Base-by-base conservation (phyloP, 1,140 invertebrate genomes). In the Centruroides sculpturatus region DNA sequence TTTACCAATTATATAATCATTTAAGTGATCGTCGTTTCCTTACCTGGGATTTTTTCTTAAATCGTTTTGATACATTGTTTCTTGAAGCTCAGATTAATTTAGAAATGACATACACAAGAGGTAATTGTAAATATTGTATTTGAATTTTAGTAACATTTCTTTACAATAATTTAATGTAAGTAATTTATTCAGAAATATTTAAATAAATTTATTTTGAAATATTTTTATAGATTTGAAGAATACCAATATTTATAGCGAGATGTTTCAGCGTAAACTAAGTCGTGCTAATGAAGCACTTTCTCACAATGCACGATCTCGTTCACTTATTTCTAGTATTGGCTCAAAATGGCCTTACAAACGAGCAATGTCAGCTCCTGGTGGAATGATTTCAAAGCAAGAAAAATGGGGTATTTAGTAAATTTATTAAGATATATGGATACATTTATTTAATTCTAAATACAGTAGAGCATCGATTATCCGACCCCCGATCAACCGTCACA, bases 31-130 rank as follows among this genome's bases (percentile, higher is more conserved):
- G 92, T 49, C 83, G 84, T 65, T 89, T 98, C 62, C 78, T 99
- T 7, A 84, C 85, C 2, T 99, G 96, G 95, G 92, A 98, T 61
- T 99, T 99, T 77, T 99, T 99, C 72, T 79, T 98, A 5, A 93
- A 93, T 73, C 82, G 95, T 55, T 98, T 99, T 74, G 96, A 99
- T 71, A 86, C 90, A 0, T 76, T 99, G 3, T 95, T 94, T 68
- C 74, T 99, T 10, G 97, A 99, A 75, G 89, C 92, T 2, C 93
- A 98, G 76, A 85, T 97, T 41, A 85, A 82, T 70, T 77, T 90
- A 63, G 88, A 93, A 70, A 89, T 53, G 51, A 36, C 51, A 23
- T 53, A 53, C 8, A 53, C 51, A 36, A 82, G 89, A 76, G 89
- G 89, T 90, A 74, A 53, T 23, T 23, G 8, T 34, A 36, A 53